Conservation (phyloP, 2,113 vertebrate genomes). For the Gnathonemus echidnorhynchus region DNA sequence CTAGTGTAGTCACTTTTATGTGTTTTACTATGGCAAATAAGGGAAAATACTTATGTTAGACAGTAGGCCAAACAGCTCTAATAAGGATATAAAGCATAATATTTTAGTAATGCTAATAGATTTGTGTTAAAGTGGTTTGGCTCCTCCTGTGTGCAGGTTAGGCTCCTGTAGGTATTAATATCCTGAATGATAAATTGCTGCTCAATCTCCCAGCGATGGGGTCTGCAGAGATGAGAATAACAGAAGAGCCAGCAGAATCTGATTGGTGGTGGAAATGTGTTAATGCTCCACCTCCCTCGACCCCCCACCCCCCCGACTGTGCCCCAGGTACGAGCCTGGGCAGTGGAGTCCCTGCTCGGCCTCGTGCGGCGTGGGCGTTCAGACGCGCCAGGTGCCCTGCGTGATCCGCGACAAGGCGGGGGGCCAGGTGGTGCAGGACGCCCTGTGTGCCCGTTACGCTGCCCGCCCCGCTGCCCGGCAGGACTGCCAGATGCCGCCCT, state of each 20-base stretch:
- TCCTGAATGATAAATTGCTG: background rate
- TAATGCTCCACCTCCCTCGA: background rate
- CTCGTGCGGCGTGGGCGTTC: conserved; percentile 71
- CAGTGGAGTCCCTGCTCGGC: conserved; percentile 72
- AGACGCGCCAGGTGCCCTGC: conserved; percentile 74
- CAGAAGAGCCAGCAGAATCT: background rate
- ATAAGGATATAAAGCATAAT: background rate
- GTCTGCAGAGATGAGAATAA: background rate
- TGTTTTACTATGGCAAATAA: background rate
- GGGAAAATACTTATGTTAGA: background rate
- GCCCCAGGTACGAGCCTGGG: conserved; percentile 66
- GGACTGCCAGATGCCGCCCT: conserved; percentile 66
- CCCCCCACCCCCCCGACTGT: background rate
- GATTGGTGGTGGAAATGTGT: background rate
- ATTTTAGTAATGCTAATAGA: background rate
- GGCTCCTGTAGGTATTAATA: background rate
- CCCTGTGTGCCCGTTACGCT: conserved; percentile 56
- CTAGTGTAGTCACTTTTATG: background rate
- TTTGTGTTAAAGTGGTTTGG: background rate
- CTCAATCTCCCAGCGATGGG: background rate
- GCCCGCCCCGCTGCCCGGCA: conserved; percentile 61
- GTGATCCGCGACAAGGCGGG: conserved; percentile 44
- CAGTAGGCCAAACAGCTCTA: background rate
- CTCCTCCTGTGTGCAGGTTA: background rate
- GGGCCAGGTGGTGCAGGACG: conserved; percentile 53